Percentiles rank a stretch among this genome's conserved stretches.
phyloP scores from a whole-genome alignment of 2,797 vertebrate genomes.

The Remorina albescens region DNA sequence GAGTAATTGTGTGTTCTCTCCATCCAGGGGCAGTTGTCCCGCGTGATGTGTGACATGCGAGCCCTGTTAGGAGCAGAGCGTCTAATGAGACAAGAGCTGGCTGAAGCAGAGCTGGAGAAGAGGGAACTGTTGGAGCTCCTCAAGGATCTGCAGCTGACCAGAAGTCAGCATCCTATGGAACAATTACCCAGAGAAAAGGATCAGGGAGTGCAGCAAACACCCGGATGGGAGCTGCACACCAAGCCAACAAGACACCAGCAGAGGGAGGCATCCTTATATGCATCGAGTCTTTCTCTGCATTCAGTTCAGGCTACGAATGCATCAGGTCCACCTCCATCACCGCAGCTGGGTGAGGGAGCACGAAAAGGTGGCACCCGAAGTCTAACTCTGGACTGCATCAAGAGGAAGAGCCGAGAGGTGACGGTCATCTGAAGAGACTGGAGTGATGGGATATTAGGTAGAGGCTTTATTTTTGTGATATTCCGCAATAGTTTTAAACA shows the following conservation, averaged over 20 bases:
- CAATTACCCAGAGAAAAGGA: constrained; percentile 35
- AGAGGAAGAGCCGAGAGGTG: constrained; percentile 89
- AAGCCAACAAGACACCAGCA: constrained; percentile 77
- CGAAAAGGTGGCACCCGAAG: constrained; percentile 81
- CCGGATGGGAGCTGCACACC: constrained; percentile 36
- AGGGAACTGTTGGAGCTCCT: constrained; percentile 89
- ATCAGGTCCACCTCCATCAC: constrained; percentile 53
- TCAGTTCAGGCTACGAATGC: constrained; percentile 45
- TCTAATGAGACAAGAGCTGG: constrained; percentile 88
- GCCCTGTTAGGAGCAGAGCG: constrained; percentile 88
- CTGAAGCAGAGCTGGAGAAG: constrained; percentile 90
- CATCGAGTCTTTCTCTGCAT: constrained; percentile 63
- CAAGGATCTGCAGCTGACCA: constrained; percentile 79
- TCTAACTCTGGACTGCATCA: constrained; percentile 86
- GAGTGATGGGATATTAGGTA: background rate
- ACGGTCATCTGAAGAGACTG: constrained; percentile 80
- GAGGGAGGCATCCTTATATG: constrained; percentile 77
- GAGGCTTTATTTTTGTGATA: constrained; percentile 14
- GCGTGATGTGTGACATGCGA: constrained; percentile 88
- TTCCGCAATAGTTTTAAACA: background rate
- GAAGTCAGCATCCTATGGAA: constrained; percentile 38
- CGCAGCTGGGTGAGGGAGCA: constrained; percentile 74
- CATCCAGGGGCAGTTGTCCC: constrained; percentile 88
- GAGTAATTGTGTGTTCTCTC: constrained; percentile 4
- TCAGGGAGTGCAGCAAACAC: constrained; percentile 33